Evolutionary conservation across 2,888 invertebrate genomes (phyloP).

Genomic region (Nebria salina): DNA sequence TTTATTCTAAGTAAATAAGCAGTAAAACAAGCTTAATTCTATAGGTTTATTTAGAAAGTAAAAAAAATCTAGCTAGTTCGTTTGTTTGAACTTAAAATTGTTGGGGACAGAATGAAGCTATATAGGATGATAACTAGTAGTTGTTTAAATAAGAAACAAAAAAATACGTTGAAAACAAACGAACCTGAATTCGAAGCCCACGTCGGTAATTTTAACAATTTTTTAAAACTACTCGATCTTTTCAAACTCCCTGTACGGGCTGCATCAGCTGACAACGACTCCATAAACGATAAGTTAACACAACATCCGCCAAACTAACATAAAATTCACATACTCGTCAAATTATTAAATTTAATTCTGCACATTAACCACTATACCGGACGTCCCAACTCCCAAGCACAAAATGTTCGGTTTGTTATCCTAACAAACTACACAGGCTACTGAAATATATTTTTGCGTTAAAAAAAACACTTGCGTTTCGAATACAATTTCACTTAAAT

Average conservation of each 20-base stretch:
- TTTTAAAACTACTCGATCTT: constrained; percentile 67
- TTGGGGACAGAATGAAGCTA: background rate
- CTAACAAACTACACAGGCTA: background rate
- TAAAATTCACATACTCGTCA: constrained; percentile 22
- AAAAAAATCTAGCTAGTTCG: background rate
- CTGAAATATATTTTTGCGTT: background rate
- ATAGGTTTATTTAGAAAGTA: background rate
- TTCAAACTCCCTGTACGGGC: constrained; percentile 63
- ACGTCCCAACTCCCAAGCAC: background rate
- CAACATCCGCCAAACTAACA: constrained; percentile 22
- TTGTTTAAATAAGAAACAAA: background rate
- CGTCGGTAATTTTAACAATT: constrained; percentile 65
- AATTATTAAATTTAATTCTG: constrained; percentile 3
- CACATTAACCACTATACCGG: background rate
- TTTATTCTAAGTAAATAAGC: background rate
- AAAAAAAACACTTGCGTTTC: background rate
- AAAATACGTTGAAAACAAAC: constrained; percentile 16
- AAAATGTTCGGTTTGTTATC: background rate
- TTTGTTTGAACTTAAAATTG: no score
- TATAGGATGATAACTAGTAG: background rate
- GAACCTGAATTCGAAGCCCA: constrained; percentile 59
- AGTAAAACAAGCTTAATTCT: background rate
- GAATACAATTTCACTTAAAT: background rate
- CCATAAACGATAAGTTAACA: constrained; percentile 30
- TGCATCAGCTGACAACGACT: constrained; percentile 37